Evolutionary conservation across 1,140 invertebrate species (phyloP), one percentile per base, ranked within the genome.

Genomic region (Drosophila kurseongensis): DNA sequence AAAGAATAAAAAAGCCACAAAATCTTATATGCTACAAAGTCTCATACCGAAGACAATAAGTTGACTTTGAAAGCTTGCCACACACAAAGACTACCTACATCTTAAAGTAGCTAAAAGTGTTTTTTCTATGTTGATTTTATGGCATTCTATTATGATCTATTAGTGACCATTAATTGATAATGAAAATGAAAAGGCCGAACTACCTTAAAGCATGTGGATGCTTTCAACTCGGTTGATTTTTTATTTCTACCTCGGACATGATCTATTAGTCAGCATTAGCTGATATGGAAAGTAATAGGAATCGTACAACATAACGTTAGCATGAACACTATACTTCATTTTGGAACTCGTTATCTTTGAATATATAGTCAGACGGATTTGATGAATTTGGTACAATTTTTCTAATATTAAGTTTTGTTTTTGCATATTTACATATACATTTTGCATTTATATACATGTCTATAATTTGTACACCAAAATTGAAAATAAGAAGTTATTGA

Each of bases 151-250:
- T 89, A 77, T 89, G 84, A 88, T 88, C 84, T 89, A 89, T 88
- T 88, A 83, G 83, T 52, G 61, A 60, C 66, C 84, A 88, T 88
- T 88, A 88, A 77, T 65, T 72, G 83, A 86, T 88, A 86, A 82
- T 75, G 9, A 35, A 75, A 75, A 74, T 75, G 29, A 42, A 48
- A 63, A 40, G 47, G 42, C 16, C 12, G 12, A 29, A 36, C 63
- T 50, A 56, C 29, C 69, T 50, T 58, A 50, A 41, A 50, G 51
- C 42, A 41, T n/a, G 42, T 41, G 67, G 48, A 52, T 27, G 60
- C 29, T 45, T 45, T 56, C 8, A 36, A 27, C n/a, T 32, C 8
- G 40, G 12, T n/a, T 42, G 6, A 3, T 8, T 7, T 32, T 65
- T 48, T 36, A 23, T 38, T 27, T 48, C 1, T n/a, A n/a, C 13